These are phyloP conservation scores for Euleptes europaea DNA, from an alignment of 2,113 vertebrate species.

Conservation along the genomic window DNA sequence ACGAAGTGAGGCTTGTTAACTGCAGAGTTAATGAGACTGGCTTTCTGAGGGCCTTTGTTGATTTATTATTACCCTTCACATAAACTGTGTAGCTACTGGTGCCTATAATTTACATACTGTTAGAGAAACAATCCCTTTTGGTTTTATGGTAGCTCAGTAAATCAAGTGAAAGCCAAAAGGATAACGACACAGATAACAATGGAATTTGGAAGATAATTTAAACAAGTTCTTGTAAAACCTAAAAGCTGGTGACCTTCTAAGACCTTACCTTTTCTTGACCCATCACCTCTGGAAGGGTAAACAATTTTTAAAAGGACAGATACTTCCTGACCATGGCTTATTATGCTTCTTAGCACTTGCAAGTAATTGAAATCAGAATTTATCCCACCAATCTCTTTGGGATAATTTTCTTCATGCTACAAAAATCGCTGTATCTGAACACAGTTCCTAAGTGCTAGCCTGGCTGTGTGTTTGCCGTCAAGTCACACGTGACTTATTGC, in stretches of 20 bases:
- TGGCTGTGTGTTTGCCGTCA: too few species aligned
- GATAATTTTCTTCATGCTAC: neutral
- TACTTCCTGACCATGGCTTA: neutral
- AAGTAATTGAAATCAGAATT: slow-evolving; percentile 7
- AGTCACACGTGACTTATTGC: too few species aligned
- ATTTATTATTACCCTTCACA: slow-evolving; percentile 4
- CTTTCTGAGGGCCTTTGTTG: neutral
- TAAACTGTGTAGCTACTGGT: neutral
- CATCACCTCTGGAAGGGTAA: slow-evolving; percentile 8
- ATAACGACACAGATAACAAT: slow-evolving; percentile 25
- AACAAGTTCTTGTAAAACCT: slow-evolving; percentile 47
- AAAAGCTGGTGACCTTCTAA: neutral
- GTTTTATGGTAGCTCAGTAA: slow-evolving; percentile 37
- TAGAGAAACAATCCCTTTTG: slow-evolving; percentile 32
- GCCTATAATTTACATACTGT: neutral
- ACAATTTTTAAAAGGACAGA: neutral
- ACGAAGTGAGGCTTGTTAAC: neutral
- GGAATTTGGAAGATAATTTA: slow-evolving; percentile 59
- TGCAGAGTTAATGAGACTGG: slow-evolving; percentile 8
- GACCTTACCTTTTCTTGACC: slow-evolving; percentile 44
- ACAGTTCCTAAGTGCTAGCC: too few species aligned
- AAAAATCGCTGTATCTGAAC: neutral
- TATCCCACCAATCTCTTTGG: neutral
- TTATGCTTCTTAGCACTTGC: neutral
- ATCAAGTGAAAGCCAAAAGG: neutral